These are phyloP conservation scores for Seira sanloemensis DNA, from an alignment of 2,888 invertebrate species.

Conservation along the genomic window DNA sequence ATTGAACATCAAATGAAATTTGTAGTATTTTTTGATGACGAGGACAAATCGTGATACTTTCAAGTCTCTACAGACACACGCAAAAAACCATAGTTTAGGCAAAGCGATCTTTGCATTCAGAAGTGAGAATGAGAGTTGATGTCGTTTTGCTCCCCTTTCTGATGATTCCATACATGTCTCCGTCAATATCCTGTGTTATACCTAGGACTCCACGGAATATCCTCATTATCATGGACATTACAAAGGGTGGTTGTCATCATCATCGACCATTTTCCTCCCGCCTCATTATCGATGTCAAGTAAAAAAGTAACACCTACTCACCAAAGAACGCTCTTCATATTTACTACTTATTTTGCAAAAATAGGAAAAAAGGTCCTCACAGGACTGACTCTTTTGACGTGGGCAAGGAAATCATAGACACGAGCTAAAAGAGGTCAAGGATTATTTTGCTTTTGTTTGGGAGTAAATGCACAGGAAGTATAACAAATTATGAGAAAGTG, in stretches of 20 bases:
- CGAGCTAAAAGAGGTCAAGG: too few species aligned
- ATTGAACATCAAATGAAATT: background rate
- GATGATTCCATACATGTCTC: background rate
- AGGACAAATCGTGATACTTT: background rate
- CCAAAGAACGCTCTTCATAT: too few species aligned
- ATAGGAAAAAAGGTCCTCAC: too few species aligned
- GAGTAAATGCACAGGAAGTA: too few species aligned
- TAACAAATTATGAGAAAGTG: too few species aligned
- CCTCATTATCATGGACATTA: background rate
- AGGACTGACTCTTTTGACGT: too few species aligned
- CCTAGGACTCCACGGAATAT: background rate
- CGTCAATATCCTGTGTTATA: background rate
- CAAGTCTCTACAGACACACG: background rate
- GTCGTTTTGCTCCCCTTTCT: conserved; percentile 20
- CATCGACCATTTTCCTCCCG: background rate
- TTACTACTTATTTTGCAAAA: too few species aligned
- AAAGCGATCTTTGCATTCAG: too few species aligned
- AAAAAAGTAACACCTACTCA: background rate
- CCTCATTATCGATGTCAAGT: too few species aligned
- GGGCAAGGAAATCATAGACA: too few species aligned
- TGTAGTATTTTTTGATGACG: too few species aligned
- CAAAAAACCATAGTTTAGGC: background rate
- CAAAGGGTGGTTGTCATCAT: background rate
- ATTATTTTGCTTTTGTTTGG: too few species aligned
- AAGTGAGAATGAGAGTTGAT: conserved; percentile 14